Evolutionary conservation across 2,797 vertebrate species (phyloP).

Genomic region (Allobates femoralis): DNA sequence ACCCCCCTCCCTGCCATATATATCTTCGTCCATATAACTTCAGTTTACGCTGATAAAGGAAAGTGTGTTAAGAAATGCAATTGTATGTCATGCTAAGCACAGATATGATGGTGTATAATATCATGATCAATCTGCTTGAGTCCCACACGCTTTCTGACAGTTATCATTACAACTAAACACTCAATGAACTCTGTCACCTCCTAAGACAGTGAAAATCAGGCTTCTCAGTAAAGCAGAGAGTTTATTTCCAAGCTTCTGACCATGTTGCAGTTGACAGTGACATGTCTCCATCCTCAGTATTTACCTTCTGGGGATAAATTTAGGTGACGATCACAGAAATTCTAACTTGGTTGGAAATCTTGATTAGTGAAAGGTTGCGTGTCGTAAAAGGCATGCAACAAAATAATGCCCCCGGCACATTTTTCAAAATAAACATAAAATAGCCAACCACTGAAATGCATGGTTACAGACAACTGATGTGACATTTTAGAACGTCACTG

Average conservation of each 20-base stretch:
- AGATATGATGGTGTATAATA: constrained; percentile 3
- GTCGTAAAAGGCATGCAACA: too few relatives aligned
- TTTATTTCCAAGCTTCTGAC: background rate
- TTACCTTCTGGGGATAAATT: background rate
- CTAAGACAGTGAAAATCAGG: background rate
- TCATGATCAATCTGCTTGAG: background rate
- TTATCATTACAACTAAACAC: background rate
- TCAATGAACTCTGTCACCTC: background rate
- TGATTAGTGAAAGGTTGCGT: background rate
- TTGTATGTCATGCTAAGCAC: constrained; percentile 21
- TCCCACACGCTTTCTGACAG: background rate
- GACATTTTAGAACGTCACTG: too few relatives aligned
- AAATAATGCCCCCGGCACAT: too few relatives aligned
- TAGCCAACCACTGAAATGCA: too few relatives aligned
- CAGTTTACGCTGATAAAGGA: background rate
- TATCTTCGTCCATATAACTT: constrained; percentile 2
- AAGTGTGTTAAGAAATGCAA: constrained; percentile 17
- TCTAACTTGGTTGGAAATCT: background rate
- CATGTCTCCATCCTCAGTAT: background rate
- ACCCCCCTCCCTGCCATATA: background rate
- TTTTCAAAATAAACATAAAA: too few relatives aligned
- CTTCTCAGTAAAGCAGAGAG: background rate
- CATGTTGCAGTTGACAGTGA: background rate
- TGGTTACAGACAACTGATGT: too few relatives aligned
- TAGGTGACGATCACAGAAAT: background rate